Evolutionary conservation across 1,140 invertebrate genomes (phyloP).

Genomic region (Drosophila nebulosa): DNA sequence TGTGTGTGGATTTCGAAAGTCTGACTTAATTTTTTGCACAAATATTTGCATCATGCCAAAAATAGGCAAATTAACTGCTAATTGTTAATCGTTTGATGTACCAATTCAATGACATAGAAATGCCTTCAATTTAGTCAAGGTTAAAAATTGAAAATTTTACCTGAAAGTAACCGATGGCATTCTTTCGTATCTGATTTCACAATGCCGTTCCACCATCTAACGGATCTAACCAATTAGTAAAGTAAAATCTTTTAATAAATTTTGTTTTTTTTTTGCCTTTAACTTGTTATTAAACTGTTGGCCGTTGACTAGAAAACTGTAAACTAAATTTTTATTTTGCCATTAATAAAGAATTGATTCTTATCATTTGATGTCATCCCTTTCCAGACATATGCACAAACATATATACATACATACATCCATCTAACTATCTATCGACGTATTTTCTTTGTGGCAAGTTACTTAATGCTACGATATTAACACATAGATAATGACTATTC

Average conservation of each 20-base stretch:
- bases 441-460: conserved; percentile 1
- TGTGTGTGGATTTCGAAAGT: not conserved
- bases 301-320: conserved; percentile 24
- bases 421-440: too few species aligned
- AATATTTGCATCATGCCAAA: not conserved
- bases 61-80: conserved; percentile 2
- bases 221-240: not conserved
- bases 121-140: not conserved
- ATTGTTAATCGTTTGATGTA: conserved; percentile 2
- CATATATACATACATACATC: not conserved
- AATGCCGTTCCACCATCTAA: conserved; percentile 32
- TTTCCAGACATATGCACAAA: not conserved
- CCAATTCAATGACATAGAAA: not conserved
- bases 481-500: not conserved
- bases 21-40: conserved; percentile 8
- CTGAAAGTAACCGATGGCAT: conserved; percentile 62
- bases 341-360: not conserved
- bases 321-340: conserved; percentile 9
- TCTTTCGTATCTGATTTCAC: conserved; percentile 38
- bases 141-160: conserved; percentile 20
- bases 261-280: not conserved
- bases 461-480: conserved; percentile 43
- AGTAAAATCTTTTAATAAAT: too few species aligned
- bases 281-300: not conserved
- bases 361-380: conserved; percentile 22